Evolutionary conservation across 2,797 vertebrate species (phyloP).

Genomic region (Coreius guichenoti): DNA sequence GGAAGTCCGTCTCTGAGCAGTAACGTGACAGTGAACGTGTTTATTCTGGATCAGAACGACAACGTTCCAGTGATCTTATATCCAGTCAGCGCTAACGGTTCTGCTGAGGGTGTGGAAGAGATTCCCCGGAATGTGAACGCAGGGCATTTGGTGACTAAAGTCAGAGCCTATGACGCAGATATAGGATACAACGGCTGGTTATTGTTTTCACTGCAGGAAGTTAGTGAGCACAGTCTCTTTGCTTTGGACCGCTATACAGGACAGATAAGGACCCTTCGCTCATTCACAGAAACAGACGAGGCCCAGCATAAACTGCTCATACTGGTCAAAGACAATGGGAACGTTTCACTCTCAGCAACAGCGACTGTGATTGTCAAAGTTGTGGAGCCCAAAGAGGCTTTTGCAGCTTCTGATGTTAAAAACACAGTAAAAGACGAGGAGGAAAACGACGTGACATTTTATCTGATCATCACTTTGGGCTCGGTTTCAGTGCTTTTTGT

Average conservation of each 20-base stretch:
- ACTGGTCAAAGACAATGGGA: conserved; percentile 70
- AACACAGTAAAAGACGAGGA: conserved; percentile 40
- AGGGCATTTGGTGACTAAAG: conserved; percentile 63
- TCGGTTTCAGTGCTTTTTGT: conserved; percentile 60
- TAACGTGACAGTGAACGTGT: conserved; percentile 78
- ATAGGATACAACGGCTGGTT: conserved; percentile 71
- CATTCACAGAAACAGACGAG: conserved; percentile 68
- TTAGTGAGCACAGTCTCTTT: conserved; percentile 67
- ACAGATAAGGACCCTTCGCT: conserved; percentile 68
- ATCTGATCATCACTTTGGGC: conserved; percentile 59
- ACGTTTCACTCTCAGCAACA: conserved; percentile 69
- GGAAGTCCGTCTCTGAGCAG: conserved; percentile 75
- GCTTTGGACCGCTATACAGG: conserved; percentile 68
- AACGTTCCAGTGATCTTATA: conserved; percentile 69
- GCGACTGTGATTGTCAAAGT: conserved; percentile 66
- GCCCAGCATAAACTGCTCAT: conserved; percentile 65
- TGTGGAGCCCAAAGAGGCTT: conserved; percentile 70
- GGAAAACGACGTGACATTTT: conserved; percentile 58
- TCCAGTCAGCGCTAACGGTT: conserved; percentile 60
- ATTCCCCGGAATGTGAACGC: conserved; percentile 60
- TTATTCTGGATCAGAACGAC: conserved; percentile 80
- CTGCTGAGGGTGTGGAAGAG: conserved; percentile 54
- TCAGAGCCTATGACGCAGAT: conserved; percentile 63
- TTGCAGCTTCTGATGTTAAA: conserved; percentile 66
- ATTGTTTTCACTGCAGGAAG: conserved; percentile 65